Base-by-base conservation (phyloP, 2,797 vertebrate genomes). In the Melanotaenia pygmaea region DNA sequence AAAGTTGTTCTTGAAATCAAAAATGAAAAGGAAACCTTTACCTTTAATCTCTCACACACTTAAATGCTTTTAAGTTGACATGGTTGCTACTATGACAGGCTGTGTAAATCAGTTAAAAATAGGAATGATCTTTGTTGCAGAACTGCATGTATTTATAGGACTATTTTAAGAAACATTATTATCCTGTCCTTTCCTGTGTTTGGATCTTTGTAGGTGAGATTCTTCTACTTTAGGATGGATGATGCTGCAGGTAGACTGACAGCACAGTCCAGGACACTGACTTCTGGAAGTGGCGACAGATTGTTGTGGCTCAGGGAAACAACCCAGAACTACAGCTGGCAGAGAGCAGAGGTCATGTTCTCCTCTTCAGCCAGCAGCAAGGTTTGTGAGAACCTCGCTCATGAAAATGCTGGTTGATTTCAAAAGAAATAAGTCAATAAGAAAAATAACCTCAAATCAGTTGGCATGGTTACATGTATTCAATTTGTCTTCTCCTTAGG, bases 201-300 rank as follows among this genome's bases (percentile, higher is more conserved):
- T 18, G 5, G 20, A 12, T 30, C 43, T 50, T 50, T 35, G 9
- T 64, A 95, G 94, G 66, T 95, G 62, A 90, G 84, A 60, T 95
- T 95, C 82, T 95, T 91, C 81, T 86, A 90, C 87, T 94, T 91
- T 82, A 88, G 86, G 60, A 71, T 88, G 62, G 77, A 76, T 4
- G 86, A 91, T 50, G 64, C 62, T 26, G 3, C 73, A 11, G 76
- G 67, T 51, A 70, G 0, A 34, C 88, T 95, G 11, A 83, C 78
- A 4, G 75, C 81, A 34, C 80, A 4, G 63, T 88, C 82, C 66
- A 92, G 93, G 79, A 93, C 63, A 0, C 43, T 63, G 1, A 61
- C 0, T 10, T 87, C 85, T 38, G 94, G 88, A 4, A 63, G 16
- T 10, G 67, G 67, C 0, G 94, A 94, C 75, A n/a, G 0, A 11